Base-by-base conservation (phyloP, 2,888 invertebrate species). In the Philopedon plagiatum region DNA sequence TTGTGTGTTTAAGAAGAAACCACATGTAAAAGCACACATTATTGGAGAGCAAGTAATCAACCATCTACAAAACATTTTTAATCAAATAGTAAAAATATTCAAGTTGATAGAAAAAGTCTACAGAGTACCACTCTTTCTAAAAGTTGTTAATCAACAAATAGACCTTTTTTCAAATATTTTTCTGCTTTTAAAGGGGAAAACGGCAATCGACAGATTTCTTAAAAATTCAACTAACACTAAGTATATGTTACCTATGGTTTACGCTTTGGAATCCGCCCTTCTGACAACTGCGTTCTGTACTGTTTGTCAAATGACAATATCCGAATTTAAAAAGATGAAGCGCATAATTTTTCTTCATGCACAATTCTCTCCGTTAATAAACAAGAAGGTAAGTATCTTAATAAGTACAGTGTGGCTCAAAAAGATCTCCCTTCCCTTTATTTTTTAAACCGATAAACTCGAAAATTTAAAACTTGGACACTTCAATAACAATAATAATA, bases 61-160 rank as follows among this genome's bases (percentile, higher is more conserved):
- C n/a, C 44, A 5, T 4, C 19, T 58, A 4, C 66, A 66, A 11
- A 49, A n/a, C 9, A 51, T 76, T 7, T 76, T 75, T 57, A 49
- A 73, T 23, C 69, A 75, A 13, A 63, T 76, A n/a, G 15, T 76
- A n/a, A 56, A 58, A 23, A 65, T 73, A 18, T 68, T 46, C n/a
- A 67, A 64, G 54, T 68, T 76, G 41, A 58, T 76, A 19, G 75
- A 76, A 62, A 57, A 54, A 19, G 71, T 79, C 26, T 75, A 72
- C 60, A 76, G 76, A 18, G 18, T 79, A n/a, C 75, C 76, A n/a
- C 23, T 79, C 29, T 49, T 77, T 41, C 44, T 79, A 21, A 75
- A 75, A 34, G 71, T 76, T 15, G 51, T 74, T 1, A 77, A 71
- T 69, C 76, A 76, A 62, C 76, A 77, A 58, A 71, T 79, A n/a